Percentiles rank a stretch among this genome's conserved stretches.
Evolutionary conservation across 2,888 invertebrate species (phyloP).

Genomic region (Fragum sueziense): DNA sequence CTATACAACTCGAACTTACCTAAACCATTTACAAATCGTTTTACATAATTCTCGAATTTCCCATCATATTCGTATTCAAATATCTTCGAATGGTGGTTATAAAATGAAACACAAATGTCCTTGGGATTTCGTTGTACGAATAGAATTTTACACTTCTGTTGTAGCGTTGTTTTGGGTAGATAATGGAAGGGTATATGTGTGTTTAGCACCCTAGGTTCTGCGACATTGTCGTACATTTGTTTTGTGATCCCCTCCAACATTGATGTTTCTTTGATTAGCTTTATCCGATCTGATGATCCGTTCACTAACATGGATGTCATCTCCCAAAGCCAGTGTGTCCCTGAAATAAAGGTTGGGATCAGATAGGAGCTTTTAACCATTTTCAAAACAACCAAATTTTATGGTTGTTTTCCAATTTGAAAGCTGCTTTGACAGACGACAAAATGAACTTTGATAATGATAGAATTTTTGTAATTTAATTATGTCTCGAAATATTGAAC

Average conservation of each 20-base stretch:
- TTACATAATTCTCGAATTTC: slow-evolving; percentile 60
- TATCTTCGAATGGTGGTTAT: slow-evolving; percentile 66
- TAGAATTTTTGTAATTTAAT: no score
- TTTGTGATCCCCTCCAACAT: slow-evolving; percentile 65
- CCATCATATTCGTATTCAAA: slow-evolving; percentile 64
- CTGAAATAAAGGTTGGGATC: no score
- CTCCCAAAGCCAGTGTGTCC: slow-evolving; percentile 73
- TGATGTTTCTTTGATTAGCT: slow-evolving; percentile 63
- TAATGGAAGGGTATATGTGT: slow-evolving; percentile 63
- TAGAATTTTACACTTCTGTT: slow-evolving; percentile 63
- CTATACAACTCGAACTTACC: slow-evolving; percentile 49
- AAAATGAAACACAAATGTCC: slow-evolving; percentile 68
- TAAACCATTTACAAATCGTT: slow-evolving; percentile 60
- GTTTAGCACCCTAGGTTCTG: slow-evolving; percentile 66
- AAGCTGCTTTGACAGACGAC: no score
- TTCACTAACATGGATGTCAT: slow-evolving; percentile 64
- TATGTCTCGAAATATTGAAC: no score
- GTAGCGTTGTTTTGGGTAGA: slow-evolving; percentile 61
- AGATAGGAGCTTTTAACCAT: no score
- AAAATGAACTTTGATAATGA: no score
- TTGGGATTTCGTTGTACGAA: slow-evolving; percentile 69
- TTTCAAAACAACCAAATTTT: no score
- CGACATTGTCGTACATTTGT: slow-evolving; percentile 49
- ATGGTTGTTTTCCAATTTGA: no score
- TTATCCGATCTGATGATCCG: slow-evolving; percentile 61